phyloP scores from a whole-genome alignment of 2,888 invertebrate genomes.

The Panopea generosa region DNA sequence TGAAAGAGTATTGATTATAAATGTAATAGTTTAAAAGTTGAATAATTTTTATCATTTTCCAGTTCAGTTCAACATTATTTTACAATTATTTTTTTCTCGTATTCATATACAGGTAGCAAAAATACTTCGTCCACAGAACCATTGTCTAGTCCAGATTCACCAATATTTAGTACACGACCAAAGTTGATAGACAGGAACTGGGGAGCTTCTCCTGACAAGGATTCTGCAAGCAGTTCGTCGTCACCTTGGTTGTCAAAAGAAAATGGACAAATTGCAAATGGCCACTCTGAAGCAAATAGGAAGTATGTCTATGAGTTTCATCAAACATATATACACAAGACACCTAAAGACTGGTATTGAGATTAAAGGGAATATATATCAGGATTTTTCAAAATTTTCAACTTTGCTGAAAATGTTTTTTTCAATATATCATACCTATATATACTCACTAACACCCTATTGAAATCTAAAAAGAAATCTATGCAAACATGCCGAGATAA shows the following conservation, averaged over 20 bases:
- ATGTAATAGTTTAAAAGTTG: too few relatives aligned
- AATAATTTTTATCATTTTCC: too few relatives aligned
- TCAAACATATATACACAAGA: neutral
- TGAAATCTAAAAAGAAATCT: too few relatives aligned
- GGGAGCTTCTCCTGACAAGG: conserved; percentile 35
- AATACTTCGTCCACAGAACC: conserved; percentile 5
- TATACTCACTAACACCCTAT: too few relatives aligned
- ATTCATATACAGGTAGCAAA: conserved; percentile 30
- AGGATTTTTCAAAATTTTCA: too few relatives aligned
- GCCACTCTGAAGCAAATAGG: conserved; percentile 7
- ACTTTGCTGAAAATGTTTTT: too few relatives aligned
- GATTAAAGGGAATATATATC: too few relatives aligned
- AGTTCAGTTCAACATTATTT: too few relatives aligned
- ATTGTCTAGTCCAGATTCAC: conserved; percentile 61
- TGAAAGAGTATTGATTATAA: too few relatives aligned
- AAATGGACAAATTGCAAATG: conserved; percentile 56
- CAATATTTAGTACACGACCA: conserved; percentile 49
- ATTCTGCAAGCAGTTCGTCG: conserved; percentile 17
- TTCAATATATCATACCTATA: too few relatives aligned
- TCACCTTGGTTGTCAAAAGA: conserved; percentile 68
- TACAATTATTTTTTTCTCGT: too few relatives aligned
- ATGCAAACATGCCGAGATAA: too few relatives aligned
- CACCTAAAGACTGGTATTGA: neutral
- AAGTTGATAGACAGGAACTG: conserved; percentile 52
- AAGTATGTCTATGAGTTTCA: neutral